Evolutionary conservation across 2,888 invertebrate species (phyloP).

Genomic region (Thalpophila matura): DNA sequence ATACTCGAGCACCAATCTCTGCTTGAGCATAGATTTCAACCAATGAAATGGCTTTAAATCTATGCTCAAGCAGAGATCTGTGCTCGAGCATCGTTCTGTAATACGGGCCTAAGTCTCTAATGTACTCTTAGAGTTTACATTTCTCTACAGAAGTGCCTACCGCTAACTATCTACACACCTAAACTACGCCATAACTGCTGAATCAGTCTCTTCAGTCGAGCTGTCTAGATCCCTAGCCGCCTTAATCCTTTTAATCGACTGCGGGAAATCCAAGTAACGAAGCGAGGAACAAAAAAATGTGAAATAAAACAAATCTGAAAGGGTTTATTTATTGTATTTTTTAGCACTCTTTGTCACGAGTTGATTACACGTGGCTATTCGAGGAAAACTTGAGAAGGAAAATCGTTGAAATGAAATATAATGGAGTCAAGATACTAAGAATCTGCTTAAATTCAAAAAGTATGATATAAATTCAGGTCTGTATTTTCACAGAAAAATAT

Average conservation of each 20-base stretch:
- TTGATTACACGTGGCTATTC: conserved; percentile 42
- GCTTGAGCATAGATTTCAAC: no score
- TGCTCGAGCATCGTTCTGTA: no score
- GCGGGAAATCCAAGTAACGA: conserved; percentile 25
- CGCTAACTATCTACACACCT: neutral
- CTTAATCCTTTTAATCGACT: conserved; percentile 47
- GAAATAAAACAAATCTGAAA: conserved; percentile 28
- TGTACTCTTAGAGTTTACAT: no score
- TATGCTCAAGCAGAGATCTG: no score
- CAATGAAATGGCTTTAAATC: no score
- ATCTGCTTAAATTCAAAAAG: conserved; percentile 17
- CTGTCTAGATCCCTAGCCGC: conserved; percentile 25
- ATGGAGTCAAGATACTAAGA: conserved; percentile 9
- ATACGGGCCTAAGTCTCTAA: no score
- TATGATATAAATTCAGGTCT: neutral
- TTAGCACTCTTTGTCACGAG: conserved; percentile 29
- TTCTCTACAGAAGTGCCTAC: no score
- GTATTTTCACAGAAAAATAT: conserved; percentile 12
- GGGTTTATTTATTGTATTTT: conserved; percentile 33
- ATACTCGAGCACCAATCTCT: no score
- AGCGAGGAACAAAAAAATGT: conserved; percentile 23
- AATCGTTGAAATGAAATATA: conserved; percentile 23
- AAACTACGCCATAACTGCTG: neutral
- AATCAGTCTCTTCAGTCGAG: conserved; percentile 12
- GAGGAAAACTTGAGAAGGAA: conserved; percentile 27